A percentile compares a stretch with the other conserved stretches of the same genome.
phyloP scores from a whole-genome alignment of 2,888 invertebrate species.

The Alloplasta piceator region DNA sequence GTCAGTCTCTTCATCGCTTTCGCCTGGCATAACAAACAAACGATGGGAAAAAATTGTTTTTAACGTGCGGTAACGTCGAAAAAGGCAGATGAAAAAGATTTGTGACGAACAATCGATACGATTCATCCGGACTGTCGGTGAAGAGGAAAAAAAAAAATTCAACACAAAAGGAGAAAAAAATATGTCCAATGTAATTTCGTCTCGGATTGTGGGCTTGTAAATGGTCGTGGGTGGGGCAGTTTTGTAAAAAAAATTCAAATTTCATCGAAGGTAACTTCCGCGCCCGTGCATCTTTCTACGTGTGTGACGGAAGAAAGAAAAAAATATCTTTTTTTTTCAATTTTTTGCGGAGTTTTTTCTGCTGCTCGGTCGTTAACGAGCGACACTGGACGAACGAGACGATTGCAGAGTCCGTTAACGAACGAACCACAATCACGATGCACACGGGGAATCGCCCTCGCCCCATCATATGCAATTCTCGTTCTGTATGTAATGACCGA shows the following conservation, averaged over 20 bases:
- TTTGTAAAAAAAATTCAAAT: conserved; percentile 35
- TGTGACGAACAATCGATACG: conserved; percentile 17
- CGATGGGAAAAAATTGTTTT: neutral
- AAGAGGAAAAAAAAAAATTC: conserved; percentile 1
- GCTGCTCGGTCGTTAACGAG: conserved; percentile 51
- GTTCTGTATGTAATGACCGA: conserved; percentile 51
- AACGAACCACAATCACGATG: conserved; percentile 53
- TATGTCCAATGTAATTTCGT: conserved; percentile 9
- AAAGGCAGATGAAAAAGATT: conserved; percentile 15
- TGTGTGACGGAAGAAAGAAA: conserved; percentile 16
- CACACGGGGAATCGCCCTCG: neutral
- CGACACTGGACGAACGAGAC: conserved; percentile 39
- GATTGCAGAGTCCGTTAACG: conserved; percentile 60
- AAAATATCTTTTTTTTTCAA: neutral
- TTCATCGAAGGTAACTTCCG: conserved; percentile 38
- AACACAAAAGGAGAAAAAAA: neutral
- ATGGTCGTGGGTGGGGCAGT: conserved; percentile 24
- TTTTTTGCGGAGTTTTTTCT: conserved; percentile 40
- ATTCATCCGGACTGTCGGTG: neutral
- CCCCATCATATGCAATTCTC: conserved; percentile 34
- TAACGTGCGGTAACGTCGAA: conserved; percentile 3
- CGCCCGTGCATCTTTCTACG: neutral
- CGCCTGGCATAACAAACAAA: neutral
- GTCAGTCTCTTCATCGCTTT: neutral
- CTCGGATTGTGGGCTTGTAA: conserved; percentile 28